phyloP scores from a whole-genome alignment of 1,140 invertebrate species.

The Habropoda laboriosa region DNA sequence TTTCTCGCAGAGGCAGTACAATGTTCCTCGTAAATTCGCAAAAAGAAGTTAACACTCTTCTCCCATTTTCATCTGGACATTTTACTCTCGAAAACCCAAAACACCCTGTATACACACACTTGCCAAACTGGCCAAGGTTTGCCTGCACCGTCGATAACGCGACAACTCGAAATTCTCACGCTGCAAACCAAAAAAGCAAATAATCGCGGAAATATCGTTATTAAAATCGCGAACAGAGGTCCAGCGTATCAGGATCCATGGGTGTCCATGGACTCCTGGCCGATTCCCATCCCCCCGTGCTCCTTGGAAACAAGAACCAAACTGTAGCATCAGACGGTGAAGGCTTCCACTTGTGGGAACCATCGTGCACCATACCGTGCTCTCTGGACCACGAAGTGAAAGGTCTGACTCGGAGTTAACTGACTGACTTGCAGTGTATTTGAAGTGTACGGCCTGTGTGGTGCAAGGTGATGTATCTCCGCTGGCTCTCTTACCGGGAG shows the following conservation, averaged over 20 bases:
- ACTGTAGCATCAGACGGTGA: slow-evolving; percentile 74
- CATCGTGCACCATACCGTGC: slow-evolving; percentile 76
- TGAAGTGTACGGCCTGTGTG: slow-evolving; percentile 61
- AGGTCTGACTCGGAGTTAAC: slow-evolving; percentile 76
- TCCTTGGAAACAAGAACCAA: slow-evolving; percentile 70
- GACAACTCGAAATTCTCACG: not conserved
- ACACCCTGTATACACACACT: too few species aligned
- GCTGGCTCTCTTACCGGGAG: slow-evolving; percentile 16
- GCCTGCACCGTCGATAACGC: too few species aligned
- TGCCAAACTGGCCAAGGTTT: too few species aligned
- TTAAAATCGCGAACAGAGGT: not conserved
- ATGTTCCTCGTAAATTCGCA: too few species aligned
- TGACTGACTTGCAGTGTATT: slow-evolving; percentile 72
- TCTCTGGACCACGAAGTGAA: slow-evolving; percentile 81
- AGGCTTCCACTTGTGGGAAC: slow-evolving; percentile 78
- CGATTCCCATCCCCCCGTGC: slow-evolving; percentile 24
- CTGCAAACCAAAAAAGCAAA: not conserved
- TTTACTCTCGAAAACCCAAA: too few species aligned
- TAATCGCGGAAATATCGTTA: not conserved
- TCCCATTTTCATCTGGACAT: too few species aligned
- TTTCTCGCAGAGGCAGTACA: too few species aligned
- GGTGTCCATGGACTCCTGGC: slow-evolving; percentile 25
- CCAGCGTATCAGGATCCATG: slow-evolving; percentile 8
- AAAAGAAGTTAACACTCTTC: too few species aligned
- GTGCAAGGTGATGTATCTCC: slow-evolving; percentile 60